Conservation (phyloP, 2,797 vertebrate genomes). For the Basileuterus tristriatus region DNA sequence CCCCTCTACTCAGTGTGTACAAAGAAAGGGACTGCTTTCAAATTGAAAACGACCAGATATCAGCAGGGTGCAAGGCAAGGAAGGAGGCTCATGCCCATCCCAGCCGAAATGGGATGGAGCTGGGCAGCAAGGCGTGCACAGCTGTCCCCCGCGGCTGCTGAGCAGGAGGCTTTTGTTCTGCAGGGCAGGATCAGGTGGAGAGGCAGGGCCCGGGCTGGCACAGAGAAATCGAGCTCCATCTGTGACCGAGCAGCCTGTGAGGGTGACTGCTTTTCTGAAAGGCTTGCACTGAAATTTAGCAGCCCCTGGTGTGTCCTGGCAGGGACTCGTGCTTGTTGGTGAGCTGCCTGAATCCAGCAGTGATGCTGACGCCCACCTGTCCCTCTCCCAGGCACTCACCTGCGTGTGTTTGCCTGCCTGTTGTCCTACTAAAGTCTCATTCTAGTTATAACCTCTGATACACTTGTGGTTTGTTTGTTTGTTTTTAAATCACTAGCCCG, state of each 20-base stretch:
- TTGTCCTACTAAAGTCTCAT: background rate
- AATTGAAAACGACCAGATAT: background rate
- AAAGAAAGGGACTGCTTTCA: background rate
- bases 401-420: background rate
- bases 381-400: background rate
- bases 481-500: background rate
- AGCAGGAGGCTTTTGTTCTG: slow-evolving; percentile 33
- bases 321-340: background rate
- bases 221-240: background rate
- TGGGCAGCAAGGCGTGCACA: background rate
- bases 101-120: background rate
- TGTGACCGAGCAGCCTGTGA: background rate
- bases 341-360: background rate
- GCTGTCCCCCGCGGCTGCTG: background rate
- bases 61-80: background rate
- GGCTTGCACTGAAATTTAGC: background rate
- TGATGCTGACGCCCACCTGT: background rate
- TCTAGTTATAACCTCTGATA: background rate
- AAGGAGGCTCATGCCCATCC: background rate
- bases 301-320: background rate
- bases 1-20: background rate
- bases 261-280: background rate
- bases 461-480: background rate
- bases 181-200: slow-evolving; percentile 29
- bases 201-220: slow-evolving; percentile 1